Evolutionary conservation across 2,888 invertebrate species (phyloP).

Genomic region (Dasysyrphus tricinctus): DNA sequence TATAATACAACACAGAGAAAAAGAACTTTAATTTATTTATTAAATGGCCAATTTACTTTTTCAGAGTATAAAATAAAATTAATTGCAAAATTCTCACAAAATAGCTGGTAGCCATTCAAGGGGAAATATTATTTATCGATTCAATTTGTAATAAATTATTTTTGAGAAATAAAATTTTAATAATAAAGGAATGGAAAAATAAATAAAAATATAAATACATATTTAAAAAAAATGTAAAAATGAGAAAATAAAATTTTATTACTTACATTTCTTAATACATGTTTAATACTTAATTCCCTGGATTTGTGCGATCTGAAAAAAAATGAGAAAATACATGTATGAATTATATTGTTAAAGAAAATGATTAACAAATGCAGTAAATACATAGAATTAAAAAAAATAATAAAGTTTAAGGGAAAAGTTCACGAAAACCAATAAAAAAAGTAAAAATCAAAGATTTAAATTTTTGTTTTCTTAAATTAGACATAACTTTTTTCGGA

Average conservation of each 20-base stretch:
- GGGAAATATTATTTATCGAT: slow-evolving; percentile 47
- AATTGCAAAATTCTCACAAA: slow-evolving; percentile 64
- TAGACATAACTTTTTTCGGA: no score
- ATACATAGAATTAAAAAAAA: no score
- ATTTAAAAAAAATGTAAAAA: neutral
- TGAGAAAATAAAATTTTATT: neutral
- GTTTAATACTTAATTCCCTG: slow-evolving; percentile 27
- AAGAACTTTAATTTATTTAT: slow-evolving; percentile 60
- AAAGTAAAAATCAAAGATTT: no score
- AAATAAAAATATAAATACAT: neutral
- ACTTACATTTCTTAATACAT: slow-evolving; percentile 30
- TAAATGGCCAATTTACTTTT: slow-evolving; percentile 58
- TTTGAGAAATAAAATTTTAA: neutral
- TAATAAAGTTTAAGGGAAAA: no score
- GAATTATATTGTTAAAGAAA: neutral
- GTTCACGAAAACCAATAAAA: no score
- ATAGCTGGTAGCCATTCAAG: slow-evolving; percentile 30
- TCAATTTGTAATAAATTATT: neutral
- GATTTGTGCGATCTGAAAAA: slow-evolving; percentile 34
- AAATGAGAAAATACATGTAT: neutral
- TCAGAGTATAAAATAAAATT: slow-evolving; percentile 57
- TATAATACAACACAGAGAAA: neutral
- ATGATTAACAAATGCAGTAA: no score
- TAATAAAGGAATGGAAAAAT: neutral
- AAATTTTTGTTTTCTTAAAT: no score